Evolutionary conservation across 2,797 vertebrate species (phyloP).

Genomic region (Hylomyscus alleni): DNA sequence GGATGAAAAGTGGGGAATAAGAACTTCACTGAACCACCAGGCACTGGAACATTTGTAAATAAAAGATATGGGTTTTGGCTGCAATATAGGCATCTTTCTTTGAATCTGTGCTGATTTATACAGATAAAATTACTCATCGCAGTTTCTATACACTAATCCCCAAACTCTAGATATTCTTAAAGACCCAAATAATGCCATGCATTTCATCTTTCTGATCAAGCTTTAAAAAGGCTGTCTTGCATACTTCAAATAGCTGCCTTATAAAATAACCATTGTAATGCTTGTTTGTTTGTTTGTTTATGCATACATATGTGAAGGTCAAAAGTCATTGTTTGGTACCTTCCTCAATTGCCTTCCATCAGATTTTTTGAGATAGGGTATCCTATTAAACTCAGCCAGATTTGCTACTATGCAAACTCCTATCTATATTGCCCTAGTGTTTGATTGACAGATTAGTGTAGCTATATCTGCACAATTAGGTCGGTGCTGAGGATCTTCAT

Average conservation of each 20-base stretch:
- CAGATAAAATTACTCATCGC: background rate
- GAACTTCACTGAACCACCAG: background rate
- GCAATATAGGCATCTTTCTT: background rate
- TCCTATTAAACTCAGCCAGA: background rate
- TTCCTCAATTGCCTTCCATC: background rate
- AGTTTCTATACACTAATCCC: background rate
- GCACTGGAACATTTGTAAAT: background rate
- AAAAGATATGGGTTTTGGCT: background rate
- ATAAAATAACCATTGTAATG: background rate
- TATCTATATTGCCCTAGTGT: background rate
- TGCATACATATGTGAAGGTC: background rate
- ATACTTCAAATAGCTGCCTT: constrained; percentile 13
- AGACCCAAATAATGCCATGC: background rate
- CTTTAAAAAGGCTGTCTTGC: background rate
- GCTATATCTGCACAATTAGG: background rate
- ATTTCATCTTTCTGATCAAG: constrained; percentile 12
- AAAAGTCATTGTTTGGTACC: background rate
- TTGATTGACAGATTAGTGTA: no score
- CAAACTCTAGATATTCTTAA: background rate
- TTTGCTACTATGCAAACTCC: background rate
- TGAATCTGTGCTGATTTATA: background rate
- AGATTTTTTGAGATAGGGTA: background rate
- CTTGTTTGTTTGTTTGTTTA: background rate
- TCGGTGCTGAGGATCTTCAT: background rate
- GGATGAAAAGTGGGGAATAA: background rate